These are phyloP conservation scores for Amiota mariae DNA, from an alignment of 2,888 invertebrate genomes.

Conservation along the genomic window DNA sequence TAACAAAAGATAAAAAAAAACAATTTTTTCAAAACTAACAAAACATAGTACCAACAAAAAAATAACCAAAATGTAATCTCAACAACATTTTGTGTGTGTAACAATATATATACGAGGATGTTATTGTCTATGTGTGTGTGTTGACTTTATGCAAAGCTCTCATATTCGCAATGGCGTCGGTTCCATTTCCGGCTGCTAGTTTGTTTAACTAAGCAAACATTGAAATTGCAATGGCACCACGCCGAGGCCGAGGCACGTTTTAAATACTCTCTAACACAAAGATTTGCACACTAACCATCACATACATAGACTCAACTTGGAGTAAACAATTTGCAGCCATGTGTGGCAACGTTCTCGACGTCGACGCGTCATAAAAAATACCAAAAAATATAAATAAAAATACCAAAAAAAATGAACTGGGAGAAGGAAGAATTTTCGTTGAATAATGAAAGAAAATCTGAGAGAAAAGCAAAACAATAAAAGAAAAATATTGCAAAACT, in stretches of 20 bases:
- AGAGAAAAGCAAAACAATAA: not conserved
- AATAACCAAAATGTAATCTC: not conserved
- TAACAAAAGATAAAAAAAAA: not conserved
- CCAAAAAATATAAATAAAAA: not conserved
- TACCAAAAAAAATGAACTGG: not conserved
- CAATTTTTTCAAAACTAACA: constrained; percentile 7
- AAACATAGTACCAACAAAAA: constrained; percentile 9
- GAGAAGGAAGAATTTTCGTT: not conserved
- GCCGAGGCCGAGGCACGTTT: not conserved
- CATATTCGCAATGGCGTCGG: constrained; percentile 1
- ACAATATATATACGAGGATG: too few relatives aligned
- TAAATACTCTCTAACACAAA: constrained; percentile 30
- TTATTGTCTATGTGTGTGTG: not conserved
- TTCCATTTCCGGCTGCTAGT: constrained; percentile 21
- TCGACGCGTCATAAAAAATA: too few relatives aligned
- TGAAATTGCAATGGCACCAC: constrained; percentile 2
- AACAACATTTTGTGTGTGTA: not conserved
- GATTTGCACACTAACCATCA: constrained; percentile 62
- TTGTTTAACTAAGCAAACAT: constrained; percentile 25
- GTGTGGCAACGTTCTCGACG: not conserved
- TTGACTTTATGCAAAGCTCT: not conserved
- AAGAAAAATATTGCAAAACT: not conserved
- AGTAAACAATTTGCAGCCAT: constrained; percentile 10
- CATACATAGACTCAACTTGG: constrained; percentile 22
- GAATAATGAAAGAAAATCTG: not conserved